phyloP scores from a whole-genome alignment of 2,888 invertebrate species.

The Torymus texanus region DNA sequence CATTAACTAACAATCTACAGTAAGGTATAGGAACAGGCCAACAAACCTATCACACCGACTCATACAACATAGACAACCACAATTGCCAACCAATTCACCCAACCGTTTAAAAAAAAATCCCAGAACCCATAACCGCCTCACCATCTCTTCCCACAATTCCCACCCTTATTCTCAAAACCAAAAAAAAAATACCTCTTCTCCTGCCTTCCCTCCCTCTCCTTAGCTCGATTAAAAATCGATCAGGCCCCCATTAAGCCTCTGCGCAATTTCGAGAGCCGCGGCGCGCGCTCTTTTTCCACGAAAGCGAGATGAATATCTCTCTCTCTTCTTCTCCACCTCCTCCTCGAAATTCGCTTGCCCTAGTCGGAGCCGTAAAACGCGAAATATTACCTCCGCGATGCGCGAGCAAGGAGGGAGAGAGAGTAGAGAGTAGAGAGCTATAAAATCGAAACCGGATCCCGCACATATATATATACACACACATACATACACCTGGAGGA shows the following conservation, averaged over 20 bases:
- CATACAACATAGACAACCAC: too few relatives aligned
- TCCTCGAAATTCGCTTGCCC: not conserved
- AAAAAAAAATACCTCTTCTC: too few relatives aligned
- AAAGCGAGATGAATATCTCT: conserved; percentile 54
- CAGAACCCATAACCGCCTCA: too few relatives aligned
- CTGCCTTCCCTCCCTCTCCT: too few relatives aligned
- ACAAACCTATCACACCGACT: too few relatives aligned
- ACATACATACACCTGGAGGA: conserved; percentile 18
- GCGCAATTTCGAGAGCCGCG: conserved; percentile 36
- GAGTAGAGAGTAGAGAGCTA: conserved; percentile 53
- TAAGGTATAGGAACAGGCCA: too few relatives aligned
- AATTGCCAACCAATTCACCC: too few relatives aligned
- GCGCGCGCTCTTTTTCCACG: conserved; percentile 50
- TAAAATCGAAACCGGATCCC: conserved; percentile 71
- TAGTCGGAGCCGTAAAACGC: conserved; percentile 63
- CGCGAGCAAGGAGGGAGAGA: conserved; percentile 1
- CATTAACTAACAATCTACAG: too few relatives aligned
- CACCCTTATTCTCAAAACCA: too few relatives aligned
- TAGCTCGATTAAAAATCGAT: conserved; percentile 41
- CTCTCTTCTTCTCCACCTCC: not conserved
- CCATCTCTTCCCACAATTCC: too few relatives aligned
- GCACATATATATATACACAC: conserved; percentile 41
- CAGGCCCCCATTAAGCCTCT: conserved; percentile 21
- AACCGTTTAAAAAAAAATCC: too few relatives aligned
- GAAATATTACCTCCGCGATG: conserved; percentile 66